phyloP scores from a whole-genome alignment of 2,888 invertebrate species.

The Andrena praecox region DNA sequence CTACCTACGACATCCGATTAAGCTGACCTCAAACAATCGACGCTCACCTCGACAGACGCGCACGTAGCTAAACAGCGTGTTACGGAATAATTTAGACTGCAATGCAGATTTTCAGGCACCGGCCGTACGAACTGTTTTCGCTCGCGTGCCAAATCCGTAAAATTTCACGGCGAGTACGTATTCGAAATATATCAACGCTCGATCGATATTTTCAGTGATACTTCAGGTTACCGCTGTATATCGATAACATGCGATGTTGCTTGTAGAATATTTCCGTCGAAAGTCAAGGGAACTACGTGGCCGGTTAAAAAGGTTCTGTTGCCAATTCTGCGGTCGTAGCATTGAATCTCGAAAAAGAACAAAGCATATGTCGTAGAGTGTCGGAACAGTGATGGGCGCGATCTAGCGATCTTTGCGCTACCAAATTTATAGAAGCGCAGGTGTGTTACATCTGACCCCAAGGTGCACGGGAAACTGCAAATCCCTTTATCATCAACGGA shows the following conservation, averaged over 20 bases:
- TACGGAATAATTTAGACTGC: slow-evolving; percentile 71
- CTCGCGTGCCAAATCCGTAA: slow-evolving; percentile 66
- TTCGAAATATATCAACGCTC: slow-evolving; percentile 21
- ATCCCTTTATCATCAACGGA: not conserved
- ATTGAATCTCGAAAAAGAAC: not conserved
- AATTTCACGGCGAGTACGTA: slow-evolving; percentile 29
- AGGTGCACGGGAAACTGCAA: not conserved
- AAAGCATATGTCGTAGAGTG: not conserved
- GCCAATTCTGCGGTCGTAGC: not conserved
- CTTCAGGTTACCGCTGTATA: not conserved
- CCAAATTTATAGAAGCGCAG: not conserved
- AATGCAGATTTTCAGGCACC: slow-evolving; percentile 79
- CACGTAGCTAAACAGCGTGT: slow-evolving; percentile 51
- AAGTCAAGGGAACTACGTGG: not conserved
- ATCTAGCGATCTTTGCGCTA: not conserved
- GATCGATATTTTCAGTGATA: slow-evolving; percentile 22
- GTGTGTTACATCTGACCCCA: not conserved
- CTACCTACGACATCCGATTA: slow-evolving; percentile 57
- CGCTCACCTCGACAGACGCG: slow-evolving; percentile 41
- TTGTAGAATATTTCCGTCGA: not conserved
- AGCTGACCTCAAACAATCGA: slow-evolving; percentile 62
- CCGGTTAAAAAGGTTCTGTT: not conserved
- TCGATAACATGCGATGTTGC: not conserved
- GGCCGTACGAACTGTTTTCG: slow-evolving; percentile 31
- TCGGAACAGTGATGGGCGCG: too few relatives aligned